Evolutionary conservation across 2,113 vertebrate species (phyloP), one percentile per base, ranked within the genome.

Genomic region (Platichthys stellatus): DNA sequence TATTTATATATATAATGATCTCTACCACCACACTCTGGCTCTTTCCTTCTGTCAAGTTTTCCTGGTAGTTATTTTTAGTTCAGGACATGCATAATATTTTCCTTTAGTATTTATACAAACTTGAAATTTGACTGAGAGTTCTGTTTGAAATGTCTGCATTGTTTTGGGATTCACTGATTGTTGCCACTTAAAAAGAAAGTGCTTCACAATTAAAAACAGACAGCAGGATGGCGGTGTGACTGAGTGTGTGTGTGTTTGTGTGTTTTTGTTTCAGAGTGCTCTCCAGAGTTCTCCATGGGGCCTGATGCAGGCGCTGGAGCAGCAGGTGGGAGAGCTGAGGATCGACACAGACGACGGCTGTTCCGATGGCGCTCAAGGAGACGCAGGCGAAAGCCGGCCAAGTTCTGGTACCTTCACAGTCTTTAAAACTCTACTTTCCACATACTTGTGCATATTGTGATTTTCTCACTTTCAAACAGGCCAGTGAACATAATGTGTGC

Each of bases 301-400:
- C 43, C 78, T 93, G 67, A 88, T 94, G 91, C 86, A 89, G 79
- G 79, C 81, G 4, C 83, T 94, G 84, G 92, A 95, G 54, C 90
- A 93, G 88, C 92, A 95, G 85, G 82, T 94, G 80, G 90, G 86
- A 67, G 94, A 94, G 71, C 78, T 94, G 82, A 91, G 84, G 63
- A 63, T 93, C 17, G 86, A 94, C 81, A n/a, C 66, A 0, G 83
- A 72, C 2, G 62, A 83, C 0, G 63, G 80, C 78, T 45, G 73
- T 23, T 85, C 69, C 31, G 90, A 92, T 12, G 83, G 83, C 35
- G 79, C 72, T 57, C 83, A 86, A 73, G 88, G 84, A 63, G 92
- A 92, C 20, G 26, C 83, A 13, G 76, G 81, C 35, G 86, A 94
- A 79, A 89, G 89, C 57, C 82, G 76, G 17, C 89, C 80, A 0